A percentile compares a stretch with the other conserved stretches of the same genome.
These are phyloP conservation scores for Zophobas atratus DNA, from an alignment of 1,140 invertebrate genomes.

Conservation along the genomic window DNA sequence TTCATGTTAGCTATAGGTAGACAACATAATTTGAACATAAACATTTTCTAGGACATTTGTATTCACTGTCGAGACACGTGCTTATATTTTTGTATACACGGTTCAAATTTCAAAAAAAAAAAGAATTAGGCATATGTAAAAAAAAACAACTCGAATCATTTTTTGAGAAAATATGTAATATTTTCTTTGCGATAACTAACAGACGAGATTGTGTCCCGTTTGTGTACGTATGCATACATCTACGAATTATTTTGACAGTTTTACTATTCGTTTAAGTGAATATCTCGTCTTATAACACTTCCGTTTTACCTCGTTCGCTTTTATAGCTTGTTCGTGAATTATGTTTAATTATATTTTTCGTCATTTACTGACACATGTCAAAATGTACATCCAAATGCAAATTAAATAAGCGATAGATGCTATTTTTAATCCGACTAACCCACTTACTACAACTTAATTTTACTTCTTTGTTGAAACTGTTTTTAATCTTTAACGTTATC, in stretches of 20 bases:
- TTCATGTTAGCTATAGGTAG: constrained; percentile 13
- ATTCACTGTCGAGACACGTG: constrained; percentile 9
- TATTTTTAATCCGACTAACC: background rate
- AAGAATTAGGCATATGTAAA: no score
- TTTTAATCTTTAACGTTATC: background rate
- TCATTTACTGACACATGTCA: constrained; percentile 1
- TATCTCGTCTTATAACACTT: constrained; percentile 32
- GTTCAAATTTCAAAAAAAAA: no score
- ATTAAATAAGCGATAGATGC: background rate
- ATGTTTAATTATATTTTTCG: constrained; percentile 23
- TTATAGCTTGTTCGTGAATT: constrained; percentile 23
- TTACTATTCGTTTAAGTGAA: constrained; percentile 39
- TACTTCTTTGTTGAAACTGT: background rate
- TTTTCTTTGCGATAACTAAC: constrained; percentile 36
- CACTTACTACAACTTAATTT: background rate
- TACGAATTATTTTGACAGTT: constrained; percentile 34
- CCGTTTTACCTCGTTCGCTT: constrained; percentile 29
- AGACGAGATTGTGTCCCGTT: background rate
- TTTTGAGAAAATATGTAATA: no score
- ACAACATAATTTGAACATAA: constrained; percentile 28
- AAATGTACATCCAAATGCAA: background rate
- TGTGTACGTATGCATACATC: constrained; percentile 31
- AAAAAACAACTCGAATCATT: no score
- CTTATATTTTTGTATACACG: background rate
- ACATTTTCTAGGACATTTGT: constrained; percentile 21